A percentile compares a stretch with the other conserved stretches of the same genome.
These are phyloP conservation scores for Callipepla squamata DNA, from an alignment of 2,113 vertebrate species.

Conservation along the genomic window DNA sequence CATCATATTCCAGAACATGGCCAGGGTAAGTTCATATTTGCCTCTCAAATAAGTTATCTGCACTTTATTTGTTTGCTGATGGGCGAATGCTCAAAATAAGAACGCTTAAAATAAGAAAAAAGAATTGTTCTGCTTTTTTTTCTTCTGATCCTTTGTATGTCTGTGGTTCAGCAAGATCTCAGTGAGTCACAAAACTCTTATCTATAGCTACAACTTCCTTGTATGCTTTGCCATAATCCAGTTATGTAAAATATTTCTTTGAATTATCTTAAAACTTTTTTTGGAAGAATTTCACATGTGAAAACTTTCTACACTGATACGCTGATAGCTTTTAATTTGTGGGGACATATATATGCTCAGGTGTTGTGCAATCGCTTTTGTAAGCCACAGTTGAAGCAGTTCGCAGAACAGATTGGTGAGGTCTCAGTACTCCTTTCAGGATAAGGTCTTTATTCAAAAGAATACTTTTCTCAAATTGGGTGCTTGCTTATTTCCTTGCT, in stretches of 20 bases:
- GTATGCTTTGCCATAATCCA: not conserved
- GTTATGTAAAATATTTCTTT: not conserved
- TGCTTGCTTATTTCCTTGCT: not conserved
- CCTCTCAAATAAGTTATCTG: not conserved
- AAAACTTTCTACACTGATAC: not conserved
- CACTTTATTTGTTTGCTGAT: not conserved
- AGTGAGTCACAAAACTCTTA: not conserved
- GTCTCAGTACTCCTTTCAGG: not conserved
- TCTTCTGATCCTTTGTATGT: not conserved
- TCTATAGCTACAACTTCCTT: not conserved
- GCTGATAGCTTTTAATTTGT: not conserved
- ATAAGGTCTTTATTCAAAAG: not conserved
- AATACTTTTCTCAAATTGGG: not conserved
- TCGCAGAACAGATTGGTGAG: not conserved
- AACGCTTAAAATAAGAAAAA: not conserved
- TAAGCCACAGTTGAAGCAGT: not conserved
- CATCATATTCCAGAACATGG: not conserved
- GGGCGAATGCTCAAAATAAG: not conserved
- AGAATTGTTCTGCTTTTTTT: not conserved
- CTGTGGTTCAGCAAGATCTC: not conserved
- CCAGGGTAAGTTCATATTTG: not conserved
- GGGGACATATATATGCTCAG: not conserved
- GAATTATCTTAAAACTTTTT: not conserved
- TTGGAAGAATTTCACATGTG: not conserved
- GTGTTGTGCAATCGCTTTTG: not conserved